phyloP scores from a whole-genome alignment of 1,140 invertebrate species.

The Pogonus chalceus region DNA sequence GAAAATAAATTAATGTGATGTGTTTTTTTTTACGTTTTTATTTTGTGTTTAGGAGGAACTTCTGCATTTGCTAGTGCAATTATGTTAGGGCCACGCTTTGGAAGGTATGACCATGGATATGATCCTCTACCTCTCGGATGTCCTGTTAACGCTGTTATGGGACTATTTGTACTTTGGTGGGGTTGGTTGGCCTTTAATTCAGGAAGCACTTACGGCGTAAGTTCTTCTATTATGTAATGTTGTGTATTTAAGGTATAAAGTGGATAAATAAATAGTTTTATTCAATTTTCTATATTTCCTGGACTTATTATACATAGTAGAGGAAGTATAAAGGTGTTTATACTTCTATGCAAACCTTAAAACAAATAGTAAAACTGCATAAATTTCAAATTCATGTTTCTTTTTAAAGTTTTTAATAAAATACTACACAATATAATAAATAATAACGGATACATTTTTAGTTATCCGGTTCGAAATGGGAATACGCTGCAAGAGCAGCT shows the following conservation, averaged over 20 bases:
- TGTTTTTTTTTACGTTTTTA: background rate
- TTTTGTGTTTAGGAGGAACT: conserved; percentile 37
- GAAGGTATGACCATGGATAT: conserved; percentile 68
- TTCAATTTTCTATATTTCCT: too few species aligned
- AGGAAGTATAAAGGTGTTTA: too few species aligned
- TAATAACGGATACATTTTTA: too few species aligned
- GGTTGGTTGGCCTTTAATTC: conserved; percentile 92
- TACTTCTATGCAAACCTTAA: too few species aligned
- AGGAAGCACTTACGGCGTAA: conserved; percentile 73
- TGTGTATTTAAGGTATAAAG: too few species aligned
- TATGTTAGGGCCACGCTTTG: conserved; percentile 82
- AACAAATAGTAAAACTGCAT: too few species aligned
- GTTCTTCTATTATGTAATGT: too few species aligned
- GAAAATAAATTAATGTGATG: background rate
- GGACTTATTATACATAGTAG: too few species aligned
- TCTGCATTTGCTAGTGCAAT: conserved; percentile 76
- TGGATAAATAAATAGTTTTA: too few species aligned
- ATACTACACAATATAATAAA: too few species aligned
- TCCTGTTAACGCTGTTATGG: conserved; percentile 84
- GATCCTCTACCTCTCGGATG: conserved; percentile 71
- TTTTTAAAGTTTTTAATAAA: too few species aligned
- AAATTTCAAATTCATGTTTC: too few species aligned
- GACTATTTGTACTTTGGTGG: conserved; percentile 91
- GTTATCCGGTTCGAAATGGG: conserved; percentile 64
- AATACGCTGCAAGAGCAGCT: conserved; percentile 79